These are phyloP conservation scores for Ptyas mucosa DNA, from an alignment of 2,113 vertebrate species.

Conservation along the genomic window DNA sequence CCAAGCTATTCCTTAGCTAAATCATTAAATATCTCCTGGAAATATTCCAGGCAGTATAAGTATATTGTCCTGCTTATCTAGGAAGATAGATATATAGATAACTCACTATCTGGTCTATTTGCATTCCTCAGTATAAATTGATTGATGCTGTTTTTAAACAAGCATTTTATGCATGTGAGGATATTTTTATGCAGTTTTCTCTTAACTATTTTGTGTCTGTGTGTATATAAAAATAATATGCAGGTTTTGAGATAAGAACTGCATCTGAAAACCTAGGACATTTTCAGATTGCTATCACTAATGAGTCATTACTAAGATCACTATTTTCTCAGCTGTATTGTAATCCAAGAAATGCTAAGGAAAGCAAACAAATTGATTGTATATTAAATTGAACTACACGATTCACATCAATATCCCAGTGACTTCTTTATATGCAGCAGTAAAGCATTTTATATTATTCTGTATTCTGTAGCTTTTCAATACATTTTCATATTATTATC, in stretches of 20 bases:
- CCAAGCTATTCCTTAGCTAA: background rate
- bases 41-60: background rate
- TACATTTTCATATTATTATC: background rate
- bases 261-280: background rate
- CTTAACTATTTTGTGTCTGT: background rate
- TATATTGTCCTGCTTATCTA: background rate
- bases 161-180: background rate
- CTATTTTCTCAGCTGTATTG: background rate
- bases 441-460: background rate
- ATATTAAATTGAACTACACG: background rate
- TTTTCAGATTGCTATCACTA: background rate
- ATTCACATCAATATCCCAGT: background rate
- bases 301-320: background rate
- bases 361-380: background rate
- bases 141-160: background rate
- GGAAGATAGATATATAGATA: background rate
- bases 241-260: background rate
- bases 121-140: background rate
- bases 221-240: background rate
- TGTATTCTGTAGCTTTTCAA: background rate
- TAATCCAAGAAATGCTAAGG: background rate
- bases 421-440: background rate
- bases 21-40: slow-evolving; percentile 1
- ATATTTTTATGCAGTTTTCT: background rate
- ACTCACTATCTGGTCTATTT: background rate